Conservation (phyloP, 2,113 vertebrate species). For the Bettongia penicillata region DNA sequence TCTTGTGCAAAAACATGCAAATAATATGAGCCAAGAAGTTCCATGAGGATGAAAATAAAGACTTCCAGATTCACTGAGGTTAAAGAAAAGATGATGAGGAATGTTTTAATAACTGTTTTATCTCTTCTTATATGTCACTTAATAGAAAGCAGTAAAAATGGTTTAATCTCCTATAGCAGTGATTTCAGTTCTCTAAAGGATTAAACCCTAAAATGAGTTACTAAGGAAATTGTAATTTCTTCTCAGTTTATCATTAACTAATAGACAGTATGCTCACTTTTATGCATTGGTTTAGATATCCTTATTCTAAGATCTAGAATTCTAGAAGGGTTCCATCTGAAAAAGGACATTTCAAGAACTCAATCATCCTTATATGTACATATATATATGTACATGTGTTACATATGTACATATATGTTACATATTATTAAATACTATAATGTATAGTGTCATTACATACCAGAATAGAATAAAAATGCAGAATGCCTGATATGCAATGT, state of each 20-base stretch:
- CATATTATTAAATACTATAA: no score
- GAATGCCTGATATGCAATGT: background rate
- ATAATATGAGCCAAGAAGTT: background rate
- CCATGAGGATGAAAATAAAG: background rate
- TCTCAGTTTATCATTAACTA: background rate
- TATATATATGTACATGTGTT: background rate
- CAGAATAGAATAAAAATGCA: background rate
- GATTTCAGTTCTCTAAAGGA: constrained; percentile 49
- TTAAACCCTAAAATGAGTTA: constrained; percentile 51
- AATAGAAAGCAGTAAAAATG: constrained; percentile 20
- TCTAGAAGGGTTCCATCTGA: background rate
- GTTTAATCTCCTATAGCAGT: background rate
- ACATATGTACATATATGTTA: no score
- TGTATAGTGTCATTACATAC: background rate
- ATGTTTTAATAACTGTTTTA: constrained; percentile 30
- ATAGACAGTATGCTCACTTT: background rate
- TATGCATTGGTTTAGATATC: background rate
- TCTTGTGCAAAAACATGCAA: background rate
- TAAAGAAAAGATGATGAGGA: background rate
- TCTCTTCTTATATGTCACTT: constrained; percentile 7
- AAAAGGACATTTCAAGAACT: background rate
- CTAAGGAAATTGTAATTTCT: background rate
- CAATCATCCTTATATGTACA: background rate
- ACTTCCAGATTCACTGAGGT: background rate
- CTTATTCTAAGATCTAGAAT: background rate